Conservation (phyloP, 2,113 vertebrate species). For the Heloderma charlesbogerti region DNA sequence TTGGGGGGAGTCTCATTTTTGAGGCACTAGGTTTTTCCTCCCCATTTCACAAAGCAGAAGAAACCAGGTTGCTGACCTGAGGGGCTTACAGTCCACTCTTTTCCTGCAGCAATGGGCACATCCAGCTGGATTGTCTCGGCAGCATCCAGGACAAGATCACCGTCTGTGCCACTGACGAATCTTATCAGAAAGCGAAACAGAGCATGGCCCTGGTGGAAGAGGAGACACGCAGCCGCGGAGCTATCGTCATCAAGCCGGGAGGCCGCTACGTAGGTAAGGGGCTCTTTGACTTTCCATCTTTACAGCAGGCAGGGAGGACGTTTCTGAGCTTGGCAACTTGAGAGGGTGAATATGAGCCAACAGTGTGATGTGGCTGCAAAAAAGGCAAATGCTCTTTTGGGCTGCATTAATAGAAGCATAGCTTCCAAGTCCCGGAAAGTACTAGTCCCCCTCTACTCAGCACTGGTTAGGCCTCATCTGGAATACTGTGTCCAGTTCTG, state of each 20-base stretch:
- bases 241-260: constrained; percentile 97
- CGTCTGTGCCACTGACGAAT: constrained; percentile 95
- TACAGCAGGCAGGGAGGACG: too few species aligned
- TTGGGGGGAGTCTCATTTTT: too few species aligned
- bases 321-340: too few species aligned
- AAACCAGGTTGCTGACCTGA: not conserved
- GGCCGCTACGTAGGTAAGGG: constrained; percentile 91
- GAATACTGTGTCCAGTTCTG: too few species aligned
- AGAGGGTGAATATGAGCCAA: too few species aligned
- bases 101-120: constrained; percentile 85
- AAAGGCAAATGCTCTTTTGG: too few species aligned
- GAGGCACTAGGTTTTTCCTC: too few species aligned
- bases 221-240: constrained; percentile 92
- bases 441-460: too few species aligned
- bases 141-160: constrained; percentile 98
- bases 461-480: too few species aligned
- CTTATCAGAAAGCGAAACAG: constrained; percentile 96
- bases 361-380: too few species aligned
- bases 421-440: too few species aligned
- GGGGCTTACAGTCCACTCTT: not conserved
- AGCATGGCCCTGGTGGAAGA: constrained; percentile 97
- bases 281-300: not conserved
- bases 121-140: constrained; percentile 95
- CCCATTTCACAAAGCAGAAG: not conserved
- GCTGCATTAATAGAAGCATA: too few species aligned